A percentile compares a stretch with the other conserved stretches of the same genome.
Evolutionary conservation across 2,113 vertebrate genomes (phyloP).

Genomic region (Barnardius zonarius): DNA sequence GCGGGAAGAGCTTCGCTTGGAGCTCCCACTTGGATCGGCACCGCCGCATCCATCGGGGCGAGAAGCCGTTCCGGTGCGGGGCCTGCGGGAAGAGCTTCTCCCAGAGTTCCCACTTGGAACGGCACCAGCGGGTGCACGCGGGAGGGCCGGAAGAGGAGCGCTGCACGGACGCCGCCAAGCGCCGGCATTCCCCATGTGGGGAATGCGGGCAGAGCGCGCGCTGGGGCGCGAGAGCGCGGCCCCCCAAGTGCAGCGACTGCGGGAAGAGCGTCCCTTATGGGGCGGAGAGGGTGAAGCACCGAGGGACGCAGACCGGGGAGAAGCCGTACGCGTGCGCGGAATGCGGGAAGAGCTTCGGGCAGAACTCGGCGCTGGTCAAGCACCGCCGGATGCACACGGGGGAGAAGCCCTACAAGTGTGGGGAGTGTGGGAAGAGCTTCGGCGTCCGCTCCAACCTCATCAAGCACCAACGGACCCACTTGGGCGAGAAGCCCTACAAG

Average conservation of each 20-base stretch:
- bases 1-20: slow-evolving; percentile 1
- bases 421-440: not conserved
- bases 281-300: not conserved
- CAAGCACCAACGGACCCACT: slow-evolving; percentile 30
- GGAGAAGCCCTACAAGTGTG: not conserved
- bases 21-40: slow-evolving; percentile 32
- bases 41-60: not conserved
- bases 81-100: slow-evolving; percentile 31
- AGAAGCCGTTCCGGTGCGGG: not conserved
- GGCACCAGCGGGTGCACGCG: not conserved
- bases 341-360: slow-evolving; percentile 8
- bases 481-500: slow-evolving; percentile 26
- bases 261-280: not conserved
- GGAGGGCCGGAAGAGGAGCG: no score
- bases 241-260: not conserved
- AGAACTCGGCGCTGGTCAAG: not conserved
- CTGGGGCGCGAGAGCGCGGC: no score
- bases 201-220: no score
- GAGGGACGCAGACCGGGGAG: not conserved
- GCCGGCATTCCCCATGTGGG: no score
- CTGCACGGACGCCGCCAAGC: no score
- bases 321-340: not conserved
- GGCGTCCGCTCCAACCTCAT: slow-evolving; percentile 14
- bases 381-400: slow-evolving; percentile 2
- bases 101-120: not conserved